Evolutionary conservation across 2,888 invertebrate species (phyloP).

Genomic region (Nebria salina): DNA sequence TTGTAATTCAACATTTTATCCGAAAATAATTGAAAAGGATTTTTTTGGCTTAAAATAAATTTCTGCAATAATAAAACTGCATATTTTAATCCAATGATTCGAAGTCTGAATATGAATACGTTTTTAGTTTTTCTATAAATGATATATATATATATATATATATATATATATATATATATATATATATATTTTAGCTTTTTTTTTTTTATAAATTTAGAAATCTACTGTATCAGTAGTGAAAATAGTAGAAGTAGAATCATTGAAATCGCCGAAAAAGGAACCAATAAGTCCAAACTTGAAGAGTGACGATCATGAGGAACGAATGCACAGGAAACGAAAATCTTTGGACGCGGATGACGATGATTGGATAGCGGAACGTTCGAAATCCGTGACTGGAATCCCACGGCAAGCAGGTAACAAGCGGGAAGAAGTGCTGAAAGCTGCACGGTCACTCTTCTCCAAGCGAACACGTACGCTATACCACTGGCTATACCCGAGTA

Average conservation of each 20-base stretch:
- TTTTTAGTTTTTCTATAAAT: too few species aligned
- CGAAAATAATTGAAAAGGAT: too few species aligned
- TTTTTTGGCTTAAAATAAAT: too few species aligned
- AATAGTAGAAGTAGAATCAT: background rate
- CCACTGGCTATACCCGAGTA: conserved; percentile 63
- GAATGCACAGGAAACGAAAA: background rate
- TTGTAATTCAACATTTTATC: too few species aligned
- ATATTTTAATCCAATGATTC: too few species aligned
- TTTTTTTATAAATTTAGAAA: background rate
- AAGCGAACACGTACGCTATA: conserved; percentile 63
- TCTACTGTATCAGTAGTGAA: background rate
- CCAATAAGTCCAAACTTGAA: conserved; percentile 20
- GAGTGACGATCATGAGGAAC: background rate
- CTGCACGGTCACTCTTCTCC: conserved; percentile 62
- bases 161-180: too few species aligned
- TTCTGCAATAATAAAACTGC: too few species aligned
- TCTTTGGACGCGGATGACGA: background rate
- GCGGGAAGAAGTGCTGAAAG: conserved; percentile 58
- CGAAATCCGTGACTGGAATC: conserved; percentile 31
- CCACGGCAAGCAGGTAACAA: conserved; percentile 36
- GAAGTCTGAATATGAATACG: too few species aligned
- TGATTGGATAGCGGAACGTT: background rate
- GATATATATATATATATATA: too few species aligned
- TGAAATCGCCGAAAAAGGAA: conserved; percentile 38
- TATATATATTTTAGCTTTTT: too few species aligned